These are phyloP conservation scores for Teleiodes luculella DNA, from an alignment of 2,888 invertebrate species.

Conservation along the genomic window DNA sequence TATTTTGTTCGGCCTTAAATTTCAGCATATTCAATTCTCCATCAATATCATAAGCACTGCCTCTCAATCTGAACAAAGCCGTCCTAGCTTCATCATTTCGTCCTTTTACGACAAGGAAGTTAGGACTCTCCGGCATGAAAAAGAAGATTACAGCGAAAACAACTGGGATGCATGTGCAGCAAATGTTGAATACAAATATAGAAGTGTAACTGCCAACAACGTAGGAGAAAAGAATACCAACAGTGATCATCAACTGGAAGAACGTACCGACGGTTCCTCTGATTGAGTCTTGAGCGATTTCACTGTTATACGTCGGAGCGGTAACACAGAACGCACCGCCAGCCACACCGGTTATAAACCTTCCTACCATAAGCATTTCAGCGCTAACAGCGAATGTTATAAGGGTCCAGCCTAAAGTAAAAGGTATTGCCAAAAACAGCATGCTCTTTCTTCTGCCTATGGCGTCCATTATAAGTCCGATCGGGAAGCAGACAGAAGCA, in stretches of 20 bases:
- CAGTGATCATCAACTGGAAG: slow-evolving; percentile 90
- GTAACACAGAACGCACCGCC: slow-evolving; percentile 90
- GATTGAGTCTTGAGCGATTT: slow-evolving; percentile 90
- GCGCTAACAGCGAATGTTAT: slow-evolving; percentile 83
- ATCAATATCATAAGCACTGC: slow-evolving; percentile 82
- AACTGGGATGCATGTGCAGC: slow-evolving; percentile 83
- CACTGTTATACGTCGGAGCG: slow-evolving; percentile 90
- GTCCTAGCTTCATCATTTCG: slow-evolving; percentile 82
- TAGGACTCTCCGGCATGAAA: slow-evolving; percentile 93
- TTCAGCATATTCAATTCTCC: slow-evolving; percentile 81
- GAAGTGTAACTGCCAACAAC: slow-evolving; percentile 80
- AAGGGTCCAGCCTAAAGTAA: slow-evolving; percentile 85
- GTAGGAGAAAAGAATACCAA: slow-evolving; percentile 90
- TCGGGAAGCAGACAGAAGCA: slow-evolving; percentile 84
- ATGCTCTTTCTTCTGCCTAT: slow-evolving; percentile 87
- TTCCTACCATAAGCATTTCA: slow-evolving; percentile 80
- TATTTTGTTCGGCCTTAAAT: slow-evolving; percentile 71
- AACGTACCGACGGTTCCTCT: slow-evolving; percentile 91
- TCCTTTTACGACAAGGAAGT: slow-evolving; percentile 82
- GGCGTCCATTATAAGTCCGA: slow-evolving; percentile 82
- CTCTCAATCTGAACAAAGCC: slow-evolving; percentile 86
- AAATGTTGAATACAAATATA: slow-evolving; percentile 80
- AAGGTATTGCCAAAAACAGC: slow-evolving; percentile 81
- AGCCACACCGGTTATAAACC: slow-evolving; percentile 85
- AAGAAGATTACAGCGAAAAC: slow-evolving; percentile 84